phyloP scores from a whole-genome alignment of 2,797 vertebrate genomes.

The Gallinago nigripennis region DNA sequence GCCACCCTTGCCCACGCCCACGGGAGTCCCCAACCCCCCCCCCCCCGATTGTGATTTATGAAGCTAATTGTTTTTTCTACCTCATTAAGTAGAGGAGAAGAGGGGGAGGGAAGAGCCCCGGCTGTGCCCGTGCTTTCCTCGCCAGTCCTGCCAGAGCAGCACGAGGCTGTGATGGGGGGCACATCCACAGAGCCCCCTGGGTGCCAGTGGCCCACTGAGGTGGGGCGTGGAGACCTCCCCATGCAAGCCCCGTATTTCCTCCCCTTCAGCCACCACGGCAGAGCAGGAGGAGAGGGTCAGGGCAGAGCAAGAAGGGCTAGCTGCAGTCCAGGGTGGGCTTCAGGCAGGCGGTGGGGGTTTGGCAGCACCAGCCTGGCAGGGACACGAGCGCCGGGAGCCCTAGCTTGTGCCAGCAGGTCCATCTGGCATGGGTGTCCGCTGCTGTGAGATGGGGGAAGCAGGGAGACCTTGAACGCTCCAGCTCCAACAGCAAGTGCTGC shows the following conservation, averaged over 20 bases:
- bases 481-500: not conserved
- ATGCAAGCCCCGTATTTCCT: not conserved
- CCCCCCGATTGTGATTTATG: not conserved
- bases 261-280: fast-evolving
- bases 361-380: not conserved
- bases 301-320: fast-evolving
- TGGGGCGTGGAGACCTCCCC: not conserved
- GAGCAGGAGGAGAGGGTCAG: not conserved
- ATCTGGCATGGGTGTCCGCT: not conserved
- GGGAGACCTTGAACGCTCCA: not conserved
- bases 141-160: not conserved
- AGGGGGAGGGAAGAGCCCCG: not conserved
- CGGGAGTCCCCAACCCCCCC: not conserved
- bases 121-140: not conserved
- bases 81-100: conserved; percentile 41
- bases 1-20: not conserved
- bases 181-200: not conserved
- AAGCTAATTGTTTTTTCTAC: conserved; percentile 63
- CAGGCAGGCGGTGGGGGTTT: fast-evolving
- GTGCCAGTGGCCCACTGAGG: not conserved
- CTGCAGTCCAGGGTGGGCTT: not conserved
- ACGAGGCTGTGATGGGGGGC: not conserved
- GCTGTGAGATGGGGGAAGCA: not conserved
- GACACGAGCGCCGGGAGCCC: fast-evolving
- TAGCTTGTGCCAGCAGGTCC: fast-evolving